Evolutionary conservation across 2,888 invertebrate genomes (phyloP).

Genomic region (Iselma pallidipennis): DNA sequence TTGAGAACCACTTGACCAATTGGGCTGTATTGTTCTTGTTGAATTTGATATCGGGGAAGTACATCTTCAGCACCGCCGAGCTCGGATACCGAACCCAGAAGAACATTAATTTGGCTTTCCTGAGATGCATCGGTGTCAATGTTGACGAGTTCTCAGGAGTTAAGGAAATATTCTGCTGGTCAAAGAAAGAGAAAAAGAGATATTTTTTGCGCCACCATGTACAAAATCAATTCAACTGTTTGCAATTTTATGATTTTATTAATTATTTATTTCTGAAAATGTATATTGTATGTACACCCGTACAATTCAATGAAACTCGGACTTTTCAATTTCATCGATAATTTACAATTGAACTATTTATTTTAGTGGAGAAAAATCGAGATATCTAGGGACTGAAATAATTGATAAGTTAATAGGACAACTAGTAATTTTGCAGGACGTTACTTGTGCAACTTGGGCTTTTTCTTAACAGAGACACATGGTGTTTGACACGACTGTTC

Average conservation of each 20-base stretch:
- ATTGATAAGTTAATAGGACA: conserved; percentile 24
- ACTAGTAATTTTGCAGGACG: conserved; percentile 25
- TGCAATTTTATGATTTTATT: neutral
- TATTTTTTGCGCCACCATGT: neutral
- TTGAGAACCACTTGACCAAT: conserved; percentile 99
- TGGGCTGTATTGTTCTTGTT: conserved; percentile 99
- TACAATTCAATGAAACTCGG: conserved; percentile 10
- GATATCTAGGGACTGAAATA: conserved; percentile 21
- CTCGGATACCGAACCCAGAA: conserved; percentile 99
- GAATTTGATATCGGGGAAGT: conserved; percentile 99
- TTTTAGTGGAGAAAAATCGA: conserved; percentile 21
- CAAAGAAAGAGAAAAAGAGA: conserved; percentile 34
- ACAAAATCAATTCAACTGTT: neutral
- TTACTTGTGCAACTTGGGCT: conserved; percentile 35
- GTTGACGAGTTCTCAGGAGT: conserved; percentile 92
- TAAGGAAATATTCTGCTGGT: conserved; percentile 66
- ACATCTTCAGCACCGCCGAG: conserved; percentile 98
- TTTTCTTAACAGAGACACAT: conserved; percentile 40
- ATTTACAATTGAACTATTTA: conserved; percentile 20
- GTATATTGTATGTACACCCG: neutral
- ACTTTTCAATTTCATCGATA: conserved; percentile 1
- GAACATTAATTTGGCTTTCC: conserved; percentile 99
- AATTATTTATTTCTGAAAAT: neutral
- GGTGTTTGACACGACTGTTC: conserved; percentile 35
- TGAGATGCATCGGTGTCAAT: conserved; percentile 98